Base-by-base conservation (phyloP, 2,888 invertebrate species). In the Selenia dentaria region DNA sequence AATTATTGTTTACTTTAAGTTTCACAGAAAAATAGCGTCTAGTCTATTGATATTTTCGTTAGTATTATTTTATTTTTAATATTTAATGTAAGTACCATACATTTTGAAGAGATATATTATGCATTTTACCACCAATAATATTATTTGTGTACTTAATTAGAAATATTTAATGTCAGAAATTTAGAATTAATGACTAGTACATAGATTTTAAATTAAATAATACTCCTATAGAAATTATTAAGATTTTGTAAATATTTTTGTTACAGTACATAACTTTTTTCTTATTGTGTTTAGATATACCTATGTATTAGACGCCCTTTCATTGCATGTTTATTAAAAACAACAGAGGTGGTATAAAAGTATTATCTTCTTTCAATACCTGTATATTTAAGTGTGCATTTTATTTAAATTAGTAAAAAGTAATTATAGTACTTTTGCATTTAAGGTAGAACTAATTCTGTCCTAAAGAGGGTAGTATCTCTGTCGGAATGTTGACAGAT, bases 101-200 rank as follows among this genome's bases (percentile, higher is more conserved):
- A n/a, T 25, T 10, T 14, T 13, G 13, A 6, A 24, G 6, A 10
- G 12, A 42, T 25, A 42, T 25, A 53, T 35, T 5, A 32, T 72
- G 76, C 78, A 80, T 81, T 82, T 79, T 63, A 71, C 67, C 73
- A 78, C 76, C 75, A 78, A 77, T 36, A 41, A 29, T 34, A 27
- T 31, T 35, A 62, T 64, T 54, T 59, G 60, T 73, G 82, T 83
- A 83, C 83, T 83, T 83, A 83, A 83, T 58, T 78, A 79, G 49
- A 32, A 22, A 16, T 46, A 35, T 29, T 35, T 45, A 14, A 22
- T 42, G 45, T 56, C 51, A 54, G 56, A 58, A 59, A 58, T 22
- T 43, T 6, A 33, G 24, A 27, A 22, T 4, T 16, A 16, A 16
- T 16, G 16, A 16, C 16, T 16, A 16, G 16, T 16, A 16, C 4